Base-by-base conservation (phyloP, 2,888 invertebrate species). In the Danaus chrysippus region DNA sequence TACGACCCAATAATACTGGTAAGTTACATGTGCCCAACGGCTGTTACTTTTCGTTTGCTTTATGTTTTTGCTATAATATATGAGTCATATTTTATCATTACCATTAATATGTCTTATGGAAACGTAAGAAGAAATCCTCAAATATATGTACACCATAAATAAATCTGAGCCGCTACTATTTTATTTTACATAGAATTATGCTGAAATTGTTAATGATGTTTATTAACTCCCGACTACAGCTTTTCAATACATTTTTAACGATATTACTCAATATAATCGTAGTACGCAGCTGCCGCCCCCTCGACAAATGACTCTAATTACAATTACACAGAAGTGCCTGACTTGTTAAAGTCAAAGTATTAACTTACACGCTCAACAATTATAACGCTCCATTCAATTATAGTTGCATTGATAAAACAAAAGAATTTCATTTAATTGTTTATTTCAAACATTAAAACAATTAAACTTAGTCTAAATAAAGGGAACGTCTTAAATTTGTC, bases 231-330 rank as follows among this genome's bases (percentile, higher is more conserved):
- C 23, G 8, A 34, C 23, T 34, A 34, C 8, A 34, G 23, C n/a
- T 15, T 49, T 15, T 15, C 49, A 17, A 49, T 49, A 10, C 10
- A 10, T 10, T 49, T 49, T 49, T 49, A 49, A n/a, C 49, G 10
- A 10, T 17, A 49, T 46, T 12, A 43, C 46, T 12, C 23, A 46
- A 17, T 10, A 34, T 63, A 63, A 60, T 63, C 59, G 63, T 60
- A 63, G 65, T 62, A 59, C 63, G 62, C 68, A 68, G 68, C 67
- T 68, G 68, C 65, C 61, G 61, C 65, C 62, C 65, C 62, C 67
- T 56, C 63, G 52, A 44, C 63, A 66, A 68, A 62, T 66, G 66
- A 54, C 62, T 58, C 56, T 65, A 68, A 69, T 69, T 68, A 64
- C 65, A 43, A 65, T 56, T 49, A 46, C 62, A 56, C 58, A 56